Base-by-base conservation (phyloP, 2,113 vertebrate species). In the Macrotus californicus region DNA sequence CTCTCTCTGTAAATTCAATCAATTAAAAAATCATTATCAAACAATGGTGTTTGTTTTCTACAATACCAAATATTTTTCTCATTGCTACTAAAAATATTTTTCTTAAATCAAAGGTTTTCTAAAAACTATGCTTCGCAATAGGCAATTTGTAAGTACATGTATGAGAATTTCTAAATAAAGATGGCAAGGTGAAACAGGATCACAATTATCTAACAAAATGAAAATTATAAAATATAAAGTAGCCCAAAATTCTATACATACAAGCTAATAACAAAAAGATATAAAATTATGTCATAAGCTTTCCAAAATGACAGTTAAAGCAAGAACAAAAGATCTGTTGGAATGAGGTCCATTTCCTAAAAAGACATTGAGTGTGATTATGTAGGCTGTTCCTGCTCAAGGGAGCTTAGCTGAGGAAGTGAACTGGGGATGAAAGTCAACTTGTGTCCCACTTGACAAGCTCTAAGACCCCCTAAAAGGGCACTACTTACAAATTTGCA, bases 71-170 rank as follows among this genome's bases (percentile, higher is more conserved):
- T 70, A n/a, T 67, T 95, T 92, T 96, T 87, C 46, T 83, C 54
- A 87, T n/a, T 83, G n/a, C 18, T 92, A 59, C 19, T 73, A 31
- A 72, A 52, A 94, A 85, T 66, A 90, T 18, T 96, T 96, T 67
- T 46, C 39, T 93, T 70, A 91, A 91, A 80, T 85, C 56, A 76
- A 87, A 94, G 14, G 81, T 21, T 75, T 88, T 91, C 85, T 85
- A 69, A 82, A 89, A 69, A 91, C 79, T 54, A 92, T 43, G 56
- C 26, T 84, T 91, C 43, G 77, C 12, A 80, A 87, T 14, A 77
- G 48, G 22, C 52, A 91, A 69, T 70, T 72, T 89, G n/a, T 75
- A 92, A 85, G 75, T 61, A 72, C 22, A 93, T 59, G 8, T 75
- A 76, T 41, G 70, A 81, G 64, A 4, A 43, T 61, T 90, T 91